Conservation (phyloP, 2,888 invertebrate genomes). For the Nomada lathburiana region DNA sequence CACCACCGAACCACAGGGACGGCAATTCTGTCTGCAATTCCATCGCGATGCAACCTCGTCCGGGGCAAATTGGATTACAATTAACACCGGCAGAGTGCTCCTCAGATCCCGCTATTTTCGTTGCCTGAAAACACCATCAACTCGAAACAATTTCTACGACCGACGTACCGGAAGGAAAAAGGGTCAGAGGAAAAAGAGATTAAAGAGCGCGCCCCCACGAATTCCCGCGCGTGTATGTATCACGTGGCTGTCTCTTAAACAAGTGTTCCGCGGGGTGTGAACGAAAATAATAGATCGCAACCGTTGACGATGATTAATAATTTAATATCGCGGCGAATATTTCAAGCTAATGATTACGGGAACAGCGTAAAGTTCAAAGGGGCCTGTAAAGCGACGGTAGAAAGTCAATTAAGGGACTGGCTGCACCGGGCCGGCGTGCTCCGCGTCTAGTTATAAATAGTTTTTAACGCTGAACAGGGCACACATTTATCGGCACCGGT, state of each 20-base stretch:
- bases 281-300: conserved; percentile 6
- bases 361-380: conserved; percentile 35
- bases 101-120: conserved; percentile 27
- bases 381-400: conserved; percentile 15
- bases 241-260: not conserved
- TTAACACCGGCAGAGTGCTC: conserved; percentile 45
- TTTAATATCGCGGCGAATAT: conserved; percentile 38
- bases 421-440: not conserved
- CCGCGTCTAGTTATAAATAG: conserved; percentile 50
- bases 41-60: conserved; percentile 11
- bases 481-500: conserved; percentile 12
- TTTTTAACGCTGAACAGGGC: conserved; percentile 43
- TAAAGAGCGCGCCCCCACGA: not conserved
- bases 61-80: conserved; percentile 48
- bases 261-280: not conserved
- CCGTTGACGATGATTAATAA: conserved; percentile 42
- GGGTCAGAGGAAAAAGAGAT: not conserved
- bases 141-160: conserved; percentile 11
- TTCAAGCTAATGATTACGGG: conserved; percentile 31
- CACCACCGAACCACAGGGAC: conserved; percentile 36
- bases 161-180: not conserved
- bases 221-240: not conserved
- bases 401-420: conserved; percentile 53
- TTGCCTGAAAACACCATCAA: conserved; percentile 24
- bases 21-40: conserved; percentile 27